phyloP scores from a whole-genome alignment of 2,113 vertebrate species.

The human region DNA sequence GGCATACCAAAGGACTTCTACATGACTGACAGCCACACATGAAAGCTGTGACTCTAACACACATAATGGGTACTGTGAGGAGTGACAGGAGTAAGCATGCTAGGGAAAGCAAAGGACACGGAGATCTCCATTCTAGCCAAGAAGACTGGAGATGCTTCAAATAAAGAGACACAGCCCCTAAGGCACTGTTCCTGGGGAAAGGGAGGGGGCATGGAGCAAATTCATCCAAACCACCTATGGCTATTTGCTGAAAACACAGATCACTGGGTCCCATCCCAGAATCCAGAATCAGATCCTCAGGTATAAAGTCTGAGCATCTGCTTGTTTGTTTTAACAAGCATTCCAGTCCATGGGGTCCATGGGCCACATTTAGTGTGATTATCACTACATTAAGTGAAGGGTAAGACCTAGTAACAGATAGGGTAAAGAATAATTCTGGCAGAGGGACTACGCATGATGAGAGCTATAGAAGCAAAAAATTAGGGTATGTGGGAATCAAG shows the following conservation, averaged over 20 bases:
- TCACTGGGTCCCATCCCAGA: not conserved
- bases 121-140: not conserved
- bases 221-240: not conserved
- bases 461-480: not conserved
- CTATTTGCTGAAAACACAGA: not conserved
- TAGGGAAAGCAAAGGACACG: not conserved
- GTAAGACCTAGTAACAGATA: not conserved
- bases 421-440: not conserved
- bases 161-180: not conserved
- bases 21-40: not conserved
- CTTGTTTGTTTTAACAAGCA: not conserved
- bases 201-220: not conserved
- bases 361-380: not conserved
- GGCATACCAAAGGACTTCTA: not conserved
- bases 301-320: not conserved
- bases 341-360: not conserved
- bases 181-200: not conserved
- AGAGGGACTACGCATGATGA: not conserved
- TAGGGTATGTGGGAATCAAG: not conserved
- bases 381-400: not conserved
- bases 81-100: not conserved
- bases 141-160: not conserved
- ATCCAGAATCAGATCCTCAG: not conserved
- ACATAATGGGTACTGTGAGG: no score
- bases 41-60: not conserved